phyloP scores from a whole-genome alignment of 2,113 vertebrate species.

The Cephalopterus ornatus region DNA sequence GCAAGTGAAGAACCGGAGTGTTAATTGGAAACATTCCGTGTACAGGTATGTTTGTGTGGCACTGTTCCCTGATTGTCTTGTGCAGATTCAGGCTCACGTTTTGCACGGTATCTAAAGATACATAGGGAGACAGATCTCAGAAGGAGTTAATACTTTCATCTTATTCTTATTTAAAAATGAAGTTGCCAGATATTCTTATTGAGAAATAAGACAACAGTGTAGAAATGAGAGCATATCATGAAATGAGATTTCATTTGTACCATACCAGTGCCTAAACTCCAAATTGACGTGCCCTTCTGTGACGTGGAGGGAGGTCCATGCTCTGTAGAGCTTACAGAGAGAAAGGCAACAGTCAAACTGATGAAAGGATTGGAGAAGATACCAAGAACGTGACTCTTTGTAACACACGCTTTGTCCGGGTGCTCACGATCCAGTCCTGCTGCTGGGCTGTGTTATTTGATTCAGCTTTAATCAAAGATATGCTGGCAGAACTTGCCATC shows the following conservation, averaged over 20 bases:
- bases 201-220: not conserved
- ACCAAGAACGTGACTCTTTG: accelerated
- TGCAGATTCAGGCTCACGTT: not conserved
- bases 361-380: accelerated
- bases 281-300: accelerated
- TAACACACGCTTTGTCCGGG: not conserved
- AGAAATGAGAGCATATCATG: accelerated
- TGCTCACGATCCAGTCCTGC: not conserved
- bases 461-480: accelerated
- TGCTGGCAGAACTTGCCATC: not conserved
- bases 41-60: not conserved
- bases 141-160: not conserved
- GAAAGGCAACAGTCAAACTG: not conserved
- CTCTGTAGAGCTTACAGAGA: not conserved
- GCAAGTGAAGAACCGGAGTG: not conserved
- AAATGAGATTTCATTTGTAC: not conserved
- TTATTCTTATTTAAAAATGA: not conserved
- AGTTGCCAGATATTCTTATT: not conserved
- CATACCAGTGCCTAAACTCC: not conserved
- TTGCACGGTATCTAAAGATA: not conserved
- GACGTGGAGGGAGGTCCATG: not conserved
- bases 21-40: not conserved
- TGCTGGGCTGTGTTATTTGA: not conserved
- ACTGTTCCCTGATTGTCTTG: too few species aligned
- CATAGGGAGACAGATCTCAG: not conserved